Percentiles rank a stretch among this genome's conserved stretches.
Conservation (phyloP, 2,888 invertebrate genomes). For the Xiphydria camelus region DNA sequence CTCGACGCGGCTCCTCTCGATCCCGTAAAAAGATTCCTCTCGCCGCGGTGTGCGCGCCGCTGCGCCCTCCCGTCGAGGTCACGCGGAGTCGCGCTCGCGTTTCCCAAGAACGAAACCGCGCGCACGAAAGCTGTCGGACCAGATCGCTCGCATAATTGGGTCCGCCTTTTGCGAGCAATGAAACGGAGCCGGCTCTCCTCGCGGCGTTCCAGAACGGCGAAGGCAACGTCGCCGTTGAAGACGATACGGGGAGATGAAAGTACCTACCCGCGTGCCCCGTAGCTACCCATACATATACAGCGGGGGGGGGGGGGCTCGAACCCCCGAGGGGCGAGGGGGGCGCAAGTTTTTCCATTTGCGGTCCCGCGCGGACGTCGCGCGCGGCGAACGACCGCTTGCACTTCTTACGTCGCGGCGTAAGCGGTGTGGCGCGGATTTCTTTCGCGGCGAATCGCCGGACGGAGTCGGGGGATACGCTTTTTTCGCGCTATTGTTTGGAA, state of each 20-base stretch:
- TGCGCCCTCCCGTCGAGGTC: not conserved
- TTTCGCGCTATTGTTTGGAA: too few relatives aligned
- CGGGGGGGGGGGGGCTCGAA: slow-evolving; percentile 11
- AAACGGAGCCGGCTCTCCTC: not conserved
- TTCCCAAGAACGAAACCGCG: slow-evolving; percentile 1
- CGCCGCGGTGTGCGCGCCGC: not conserved
- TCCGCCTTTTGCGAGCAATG: slow-evolving; percentile 8
- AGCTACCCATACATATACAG: slow-evolving; percentile 21
- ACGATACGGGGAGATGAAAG: slow-evolving; percentile 1
- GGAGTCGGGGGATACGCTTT: too few relatives aligned
- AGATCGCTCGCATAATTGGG: slow-evolving; percentile 23
- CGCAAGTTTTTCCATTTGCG: too few relatives aligned
- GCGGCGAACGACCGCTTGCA: too few relatives aligned
- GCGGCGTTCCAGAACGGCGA: too few relatives aligned
- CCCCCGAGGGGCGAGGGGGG: slow-evolving; percentile 17
- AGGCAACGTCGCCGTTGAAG: too few relatives aligned
- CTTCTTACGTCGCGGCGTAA: too few relatives aligned
- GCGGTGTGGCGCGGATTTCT: too few relatives aligned
- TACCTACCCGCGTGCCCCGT: slow-evolving; percentile 15
- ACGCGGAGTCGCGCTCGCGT: slow-evolving; percentile 1
- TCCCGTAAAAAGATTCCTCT: not conserved
- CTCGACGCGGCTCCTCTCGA: too few relatives aligned
- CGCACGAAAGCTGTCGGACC: slow-evolving; percentile 21
- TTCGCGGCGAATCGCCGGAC: too few relatives aligned
- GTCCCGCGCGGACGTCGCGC: too few relatives aligned